These are phyloP conservation scores for Leptodactylus fuscus DNA, from an alignment of 2,113 vertebrate genomes.

Conservation along the genomic window DNA sequence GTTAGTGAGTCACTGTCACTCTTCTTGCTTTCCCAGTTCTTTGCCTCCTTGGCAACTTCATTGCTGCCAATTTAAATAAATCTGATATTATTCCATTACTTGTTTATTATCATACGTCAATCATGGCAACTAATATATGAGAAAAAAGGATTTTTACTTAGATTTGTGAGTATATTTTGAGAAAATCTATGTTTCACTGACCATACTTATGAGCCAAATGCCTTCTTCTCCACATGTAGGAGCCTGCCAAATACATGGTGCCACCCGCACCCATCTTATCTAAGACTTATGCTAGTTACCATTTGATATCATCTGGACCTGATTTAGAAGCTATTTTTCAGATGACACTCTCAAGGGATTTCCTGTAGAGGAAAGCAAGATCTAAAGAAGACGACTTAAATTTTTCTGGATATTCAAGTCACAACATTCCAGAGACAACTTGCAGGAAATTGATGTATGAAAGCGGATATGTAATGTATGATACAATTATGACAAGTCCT, in stretches of 20 bases:
- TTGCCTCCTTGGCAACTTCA: neutral
- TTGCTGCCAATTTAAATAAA: slow-evolving; percentile 7
- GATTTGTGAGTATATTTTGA: neutral
- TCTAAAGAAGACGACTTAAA: neutral
- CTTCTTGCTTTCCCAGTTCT: neutral
- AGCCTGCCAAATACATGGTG: slow-evolving; percentile 22
- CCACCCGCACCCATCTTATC: neutral
- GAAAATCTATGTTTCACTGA: neutral
- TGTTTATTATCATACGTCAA: slow-evolving; percentile 23
- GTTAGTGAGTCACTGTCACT: neutral
- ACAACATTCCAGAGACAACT: neutral
- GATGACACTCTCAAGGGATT: neutral
- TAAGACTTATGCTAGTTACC: slow-evolving; percentile 2
- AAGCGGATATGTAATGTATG: neutral
- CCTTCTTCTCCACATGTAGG: neutral
- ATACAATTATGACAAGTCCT: neutral
- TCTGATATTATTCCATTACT: neutral
- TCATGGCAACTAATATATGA: neutral
- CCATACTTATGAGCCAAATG: neutral
- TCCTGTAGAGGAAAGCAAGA: neutral
- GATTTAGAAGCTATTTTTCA: slow-evolving; percentile 46
- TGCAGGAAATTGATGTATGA: neutral
- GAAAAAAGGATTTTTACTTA: neutral
- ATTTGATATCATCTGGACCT: slow-evolving; percentile 26
- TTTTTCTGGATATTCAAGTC: neutral